Evolutionary conservation across 2,888 invertebrate genomes (phyloP).

Genomic region (Phengaris arion): DNA sequence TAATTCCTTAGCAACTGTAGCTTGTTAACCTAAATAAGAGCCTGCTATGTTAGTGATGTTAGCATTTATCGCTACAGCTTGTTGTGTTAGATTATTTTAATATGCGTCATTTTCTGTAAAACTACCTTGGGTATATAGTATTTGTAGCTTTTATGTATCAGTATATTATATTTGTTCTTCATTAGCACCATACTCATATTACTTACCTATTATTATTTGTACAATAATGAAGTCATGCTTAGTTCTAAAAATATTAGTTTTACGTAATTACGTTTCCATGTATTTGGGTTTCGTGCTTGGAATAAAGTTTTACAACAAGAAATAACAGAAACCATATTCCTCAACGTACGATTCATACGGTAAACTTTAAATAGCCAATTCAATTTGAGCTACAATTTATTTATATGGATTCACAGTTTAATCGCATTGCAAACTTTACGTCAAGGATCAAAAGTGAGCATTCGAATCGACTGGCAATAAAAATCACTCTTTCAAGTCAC

Average conservation of each 20-base stretch:
- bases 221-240: neutral
- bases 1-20: constrained; percentile 28
- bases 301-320: neutral
- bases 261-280: neutral
- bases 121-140: neutral
- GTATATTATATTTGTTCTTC: neutral
- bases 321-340: neutral
- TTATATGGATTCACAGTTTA: constrained; percentile 11
- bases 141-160: neutral
- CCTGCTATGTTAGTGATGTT: neutral
- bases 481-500: constrained; percentile 31
- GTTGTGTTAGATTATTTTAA: constrained; percentile 10
- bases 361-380: constrained; percentile 20
- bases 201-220: neutral
- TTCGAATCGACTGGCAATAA: constrained; percentile 32
- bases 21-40: constrained; percentile 10
- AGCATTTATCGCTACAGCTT: neutral
- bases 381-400: constrained; percentile 13
- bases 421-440: constrained; percentile 11
- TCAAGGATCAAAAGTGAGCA: constrained; percentile 26
- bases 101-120: constrained; percentile 5
- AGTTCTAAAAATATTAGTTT: neutral
- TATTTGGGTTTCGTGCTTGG: neutral
- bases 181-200: neutral
- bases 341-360: constrained; percentile 1